Conservation (phyloP, 2,797 vertebrate species). For the Microchirus variegatus region DNA sequence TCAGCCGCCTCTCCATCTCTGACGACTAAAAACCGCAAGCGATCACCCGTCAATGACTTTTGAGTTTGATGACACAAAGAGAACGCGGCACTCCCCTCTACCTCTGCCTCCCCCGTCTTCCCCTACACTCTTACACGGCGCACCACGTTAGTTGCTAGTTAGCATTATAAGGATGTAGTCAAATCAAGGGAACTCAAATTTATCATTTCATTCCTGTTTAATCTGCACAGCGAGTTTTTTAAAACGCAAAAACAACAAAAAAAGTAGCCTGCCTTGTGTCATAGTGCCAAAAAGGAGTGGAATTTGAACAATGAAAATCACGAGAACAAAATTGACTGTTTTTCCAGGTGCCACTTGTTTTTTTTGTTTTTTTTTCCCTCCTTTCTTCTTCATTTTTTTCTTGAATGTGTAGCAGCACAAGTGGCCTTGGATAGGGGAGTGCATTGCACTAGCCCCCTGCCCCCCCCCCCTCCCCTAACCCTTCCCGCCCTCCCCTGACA, state of each 20-base stretch:
- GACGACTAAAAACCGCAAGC: slow-evolving; percentile 87
- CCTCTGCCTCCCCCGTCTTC: slow-evolving; percentile 53
- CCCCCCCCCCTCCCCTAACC: slow-evolving; percentile 4
- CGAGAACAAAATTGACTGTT: slow-evolving; percentile 75
- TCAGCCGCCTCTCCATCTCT: slow-evolving; percentile 98
- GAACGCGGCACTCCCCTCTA: slow-evolving; percentile 76
- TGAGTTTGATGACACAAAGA: slow-evolving; percentile 63
- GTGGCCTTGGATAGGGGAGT: slow-evolving; percentile 78
- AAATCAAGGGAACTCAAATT: slow-evolving; percentile 78
- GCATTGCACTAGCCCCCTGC: slow-evolving; percentile 67
- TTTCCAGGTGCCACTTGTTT: slow-evolving; percentile 78
- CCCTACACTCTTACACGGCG: slow-evolving; percentile 13
- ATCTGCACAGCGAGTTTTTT: slow-evolving; percentile 46
- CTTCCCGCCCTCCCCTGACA: slow-evolving; percentile 22
- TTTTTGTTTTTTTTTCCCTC: slow-evolving; percentile 23
- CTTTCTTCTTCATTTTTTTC: slow-evolving; percentile 54
- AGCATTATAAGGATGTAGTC: slow-evolving; percentile 67
- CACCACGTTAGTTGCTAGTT: slow-evolving; percentile 44
- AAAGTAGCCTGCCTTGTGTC: slow-evolving; percentile 70
- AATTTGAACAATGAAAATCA: slow-evolving; percentile 77
- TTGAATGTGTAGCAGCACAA: slow-evolving; percentile 82
- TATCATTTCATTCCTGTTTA: slow-evolving; percentile 60
- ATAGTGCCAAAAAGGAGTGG: slow-evolving; percentile 81
- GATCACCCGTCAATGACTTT: slow-evolving; percentile 55
- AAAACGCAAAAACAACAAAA: slow-evolving; percentile 18